Evolutionary conservation across 2,888 invertebrate genomes (phyloP), one percentile per base, ranked within the genome.

Genomic region (Macropis europaea): DNA sequence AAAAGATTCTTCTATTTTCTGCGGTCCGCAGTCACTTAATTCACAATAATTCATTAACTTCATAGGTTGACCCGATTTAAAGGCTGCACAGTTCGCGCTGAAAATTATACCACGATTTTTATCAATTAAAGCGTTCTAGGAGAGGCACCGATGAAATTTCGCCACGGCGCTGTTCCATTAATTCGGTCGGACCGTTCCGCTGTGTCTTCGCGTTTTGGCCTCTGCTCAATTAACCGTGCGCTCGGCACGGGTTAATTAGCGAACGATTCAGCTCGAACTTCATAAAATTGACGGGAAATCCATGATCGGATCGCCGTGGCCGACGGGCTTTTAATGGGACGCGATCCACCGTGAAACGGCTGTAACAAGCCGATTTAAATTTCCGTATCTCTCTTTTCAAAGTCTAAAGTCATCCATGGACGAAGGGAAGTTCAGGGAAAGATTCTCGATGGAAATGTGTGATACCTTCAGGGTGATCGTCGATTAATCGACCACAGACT

Each of bases 231-330:
- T 56, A 56, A 50, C 17, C 42, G 17, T 43, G 7, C 13, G 11
- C 50, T 19, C 47, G 24, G 3, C 15, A n/a, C 32, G 3, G 7
- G 7, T 19, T 50, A 64, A 57, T 64, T 64, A 64, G 36, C 30
- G 47, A 19, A 17, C 43, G 34, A 36, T 24, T 13, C 13, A 2
- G 13, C 28, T 13, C 11, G 5, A 11, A 3, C 7, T 30, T 30
- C 50, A 11, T 24, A 66, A 52, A 52, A 43, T 45, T 50, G 40
- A 50, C 26, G 13, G 13, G n/a, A 22, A 38, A 36, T 54, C 26
- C 45, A 47, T 62, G 22, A 47, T 54, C 42, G 38, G 13, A n/a
- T 52, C 52, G 15, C 54, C 13, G 36, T 47, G 6, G n/a, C n/a
- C 15, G 6, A 5, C 2, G 4, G 0, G 32, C 30, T 43, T 32